These are phyloP conservation scores for Fulica atra DNA, from an alignment of 2,113 vertebrate species.

Conservation along the genomic window DNA sequence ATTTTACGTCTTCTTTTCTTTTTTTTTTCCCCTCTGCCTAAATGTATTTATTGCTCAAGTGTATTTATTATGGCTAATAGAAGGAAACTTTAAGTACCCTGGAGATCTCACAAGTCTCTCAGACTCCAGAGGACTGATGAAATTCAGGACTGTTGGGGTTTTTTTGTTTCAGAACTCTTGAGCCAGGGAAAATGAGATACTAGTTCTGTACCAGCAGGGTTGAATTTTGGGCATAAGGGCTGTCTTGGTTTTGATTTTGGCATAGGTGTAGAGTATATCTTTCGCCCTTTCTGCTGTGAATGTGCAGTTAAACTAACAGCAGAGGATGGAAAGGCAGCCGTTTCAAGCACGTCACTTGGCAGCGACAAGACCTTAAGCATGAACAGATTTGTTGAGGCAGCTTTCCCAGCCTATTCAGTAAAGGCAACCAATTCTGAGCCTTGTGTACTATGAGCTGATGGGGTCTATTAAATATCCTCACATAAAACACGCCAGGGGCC, in stretches of 20 bases:
- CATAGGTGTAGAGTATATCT: not conserved
- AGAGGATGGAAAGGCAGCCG: constrained; percentile 41
- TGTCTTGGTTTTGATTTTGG: constrained; percentile 22
- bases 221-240: not conserved
- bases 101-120: not conserved
- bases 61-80: not conserved
- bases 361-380: constrained; percentile 45
- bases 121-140: not conserved
- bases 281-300: not conserved
- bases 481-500: constrained; percentile 32
- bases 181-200: not conserved
- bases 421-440: constrained; percentile 11
- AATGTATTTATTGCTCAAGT: not conserved
- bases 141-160: not conserved
- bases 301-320: not conserved
- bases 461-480: constrained; percentile 56
- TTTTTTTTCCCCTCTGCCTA: not conserved
- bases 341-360: constrained; percentile 52
- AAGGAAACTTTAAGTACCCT: not conserved
- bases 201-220: not conserved
- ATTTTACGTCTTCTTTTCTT: not conserved
- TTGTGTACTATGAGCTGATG: constrained; percentile 40
- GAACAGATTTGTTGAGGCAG: constrained; percentile 41
- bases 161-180: not conserved
- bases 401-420: not conserved